Conservation (phyloP, 1,140 invertebrate genomes). For the Drosophila neocordata region DNA sequence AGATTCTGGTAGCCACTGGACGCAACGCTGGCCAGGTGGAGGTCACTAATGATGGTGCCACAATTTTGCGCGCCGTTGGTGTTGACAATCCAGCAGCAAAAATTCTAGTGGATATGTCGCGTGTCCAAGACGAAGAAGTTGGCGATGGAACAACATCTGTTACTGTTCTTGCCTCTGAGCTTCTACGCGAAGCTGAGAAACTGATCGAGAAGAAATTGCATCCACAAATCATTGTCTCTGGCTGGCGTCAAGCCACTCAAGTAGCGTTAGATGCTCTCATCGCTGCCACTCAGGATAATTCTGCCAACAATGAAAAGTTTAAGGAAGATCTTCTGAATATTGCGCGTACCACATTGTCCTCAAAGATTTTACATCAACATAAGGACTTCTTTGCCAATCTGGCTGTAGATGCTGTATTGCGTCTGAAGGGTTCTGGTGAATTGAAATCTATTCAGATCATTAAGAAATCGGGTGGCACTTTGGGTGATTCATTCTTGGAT, state of each 20-base stretch:
- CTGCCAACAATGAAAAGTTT: conserved; percentile 90
- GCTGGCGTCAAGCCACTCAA: conserved; percentile 94
- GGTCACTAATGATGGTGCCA: conserved; percentile 99
- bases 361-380: conserved; percentile 98
- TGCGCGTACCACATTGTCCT: conserved; percentile 98
- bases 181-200: conserved; percentile 97
- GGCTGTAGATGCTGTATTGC: conserved; percentile 96
- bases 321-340: conserved; percentile 97
- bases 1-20: conserved; percentile 95
- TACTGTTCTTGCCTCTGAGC: conserved; percentile 97
- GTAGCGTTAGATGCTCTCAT: conserved; percentile 93
- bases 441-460: conserved; percentile 98
- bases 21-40: conserved; percentile 93
- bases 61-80: conserved; percentile 97
- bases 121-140: conserved; percentile 99
- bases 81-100: conserved; percentile 99
- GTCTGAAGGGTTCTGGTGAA: conserved; percentile 97
- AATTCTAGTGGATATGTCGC: conserved; percentile 98
- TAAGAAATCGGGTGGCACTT: conserved; percentile 95
- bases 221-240: conserved; percentile 98
- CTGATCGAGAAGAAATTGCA: conserved; percentile 97
- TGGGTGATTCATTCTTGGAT: conserved; percentile 98
- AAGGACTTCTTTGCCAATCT: conserved; percentile 98
- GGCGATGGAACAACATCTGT: conserved; percentile 99
- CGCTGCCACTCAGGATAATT: conserved; percentile 91